These are phyloP conservation scores for Conus canariensis DNA, from an alignment of 2,888 invertebrate genomes.

Conservation along the genomic window DNA sequence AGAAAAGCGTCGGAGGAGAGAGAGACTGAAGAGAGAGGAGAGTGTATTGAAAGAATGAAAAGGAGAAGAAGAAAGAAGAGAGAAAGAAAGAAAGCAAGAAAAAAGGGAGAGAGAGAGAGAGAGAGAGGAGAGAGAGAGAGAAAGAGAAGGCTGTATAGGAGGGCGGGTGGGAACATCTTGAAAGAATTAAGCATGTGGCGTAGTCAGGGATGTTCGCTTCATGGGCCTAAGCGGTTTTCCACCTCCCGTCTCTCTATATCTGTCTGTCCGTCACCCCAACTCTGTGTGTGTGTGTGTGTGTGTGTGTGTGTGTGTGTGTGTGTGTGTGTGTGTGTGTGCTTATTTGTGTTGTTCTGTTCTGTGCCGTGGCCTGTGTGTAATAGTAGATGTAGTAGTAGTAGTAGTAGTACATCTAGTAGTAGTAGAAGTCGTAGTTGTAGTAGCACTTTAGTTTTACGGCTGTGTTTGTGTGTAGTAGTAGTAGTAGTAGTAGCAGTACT, in stretches of 20 bases:
- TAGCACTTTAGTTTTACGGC: too few species aligned
- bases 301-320: too few species aligned
- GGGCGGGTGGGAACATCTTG: slow-evolving; percentile 11
- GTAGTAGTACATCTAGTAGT: too few species aligned
- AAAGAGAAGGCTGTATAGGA: background rate
- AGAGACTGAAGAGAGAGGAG: background rate
- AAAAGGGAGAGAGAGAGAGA: background rate
- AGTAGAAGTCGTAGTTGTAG: too few species aligned
- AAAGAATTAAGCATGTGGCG: slow-evolving; percentile 37
- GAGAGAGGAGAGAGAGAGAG: background rate
- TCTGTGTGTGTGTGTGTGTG: too few species aligned
- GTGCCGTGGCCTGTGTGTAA: too few species aligned
- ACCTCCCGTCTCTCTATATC: background rate
- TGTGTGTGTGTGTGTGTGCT: too few species aligned
- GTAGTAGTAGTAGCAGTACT: too few species aligned
- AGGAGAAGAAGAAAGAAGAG: background rate
- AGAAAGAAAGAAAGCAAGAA: background rate
- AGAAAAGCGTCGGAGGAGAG: background rate
- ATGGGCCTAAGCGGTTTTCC: slow-evolving; percentile 20
- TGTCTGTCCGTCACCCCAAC: too few species aligned
- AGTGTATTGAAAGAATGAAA: background rate
- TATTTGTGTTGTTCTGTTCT: too few species aligned
- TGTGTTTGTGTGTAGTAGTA: too few species aligned
- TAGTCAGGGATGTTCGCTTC: slow-evolving; percentile 33
- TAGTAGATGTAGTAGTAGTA: too few species aligned